Percentiles rank a stretch among this genome's conserved stretches.
phyloP scores from a whole-genome alignment of 2,797 vertebrate genomes.

The Adrianichthys oophorus region DNA sequence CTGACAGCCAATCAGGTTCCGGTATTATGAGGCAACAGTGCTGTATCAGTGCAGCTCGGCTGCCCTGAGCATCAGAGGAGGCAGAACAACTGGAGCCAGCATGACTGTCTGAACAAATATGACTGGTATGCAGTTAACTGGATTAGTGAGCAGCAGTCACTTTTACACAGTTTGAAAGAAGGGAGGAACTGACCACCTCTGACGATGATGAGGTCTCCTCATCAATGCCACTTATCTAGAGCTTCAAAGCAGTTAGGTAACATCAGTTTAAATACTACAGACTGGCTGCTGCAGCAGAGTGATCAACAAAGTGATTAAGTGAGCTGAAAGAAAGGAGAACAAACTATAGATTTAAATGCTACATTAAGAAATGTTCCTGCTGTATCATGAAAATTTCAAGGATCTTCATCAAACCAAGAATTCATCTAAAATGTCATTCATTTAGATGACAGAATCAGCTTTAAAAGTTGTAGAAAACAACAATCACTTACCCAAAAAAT shows the following conservation, averaged over 20 bases:
- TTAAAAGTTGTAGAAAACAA: neutral
- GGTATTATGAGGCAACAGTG: too few relatives aligned
- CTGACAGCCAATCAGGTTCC: too few relatives aligned
- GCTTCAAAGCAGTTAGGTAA: neutral
- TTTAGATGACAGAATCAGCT: too few relatives aligned
- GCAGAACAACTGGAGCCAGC: constrained; percentile 1
- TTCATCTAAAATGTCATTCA: too few relatives aligned
- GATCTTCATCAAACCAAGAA: too few relatives aligned
- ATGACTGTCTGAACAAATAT: constrained; percentile 19
- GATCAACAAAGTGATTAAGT: neutral
- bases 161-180: neutral
- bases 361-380: too few relatives aligned
- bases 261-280: neutral
- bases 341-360: too few relatives aligned
- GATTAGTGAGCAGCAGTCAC: constrained; percentile 25
- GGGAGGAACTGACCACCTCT: constrained; percentile 13
- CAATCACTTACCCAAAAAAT: constrained; percentile 81
- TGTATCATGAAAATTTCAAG: too few relatives aligned
- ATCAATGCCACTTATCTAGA: neutral
- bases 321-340: too few relatives aligned
- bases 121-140: constrained; percentile 36
- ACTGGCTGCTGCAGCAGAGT: too few relatives aligned
- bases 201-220: constrained; percentile 24
- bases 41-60: neutral
- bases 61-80: neutral